Evolutionary conservation across 2,797 vertebrate genomes (phyloP), one percentile per base, ranked within the genome.

Genomic region (Coregonus ussuriensis): DNA sequence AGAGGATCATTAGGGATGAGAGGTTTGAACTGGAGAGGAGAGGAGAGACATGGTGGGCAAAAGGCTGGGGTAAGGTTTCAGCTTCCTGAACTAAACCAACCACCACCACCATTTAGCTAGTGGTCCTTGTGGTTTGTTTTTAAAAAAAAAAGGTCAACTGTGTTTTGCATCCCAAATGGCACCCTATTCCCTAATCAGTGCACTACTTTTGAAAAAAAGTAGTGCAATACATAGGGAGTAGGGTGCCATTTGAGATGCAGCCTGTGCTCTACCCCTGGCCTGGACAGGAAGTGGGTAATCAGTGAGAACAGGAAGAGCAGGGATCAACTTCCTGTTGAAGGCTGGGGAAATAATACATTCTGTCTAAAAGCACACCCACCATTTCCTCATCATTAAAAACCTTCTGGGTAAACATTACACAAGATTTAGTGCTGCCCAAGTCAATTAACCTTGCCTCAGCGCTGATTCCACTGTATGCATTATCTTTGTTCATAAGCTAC

Each of bases 281-380:
- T 92, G 88, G 85, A 91, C 93, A 96, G 95, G 95, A 96, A 93
- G 90, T 87, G 91, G 92, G 93, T 92, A 94, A 93, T 95, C 92
- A 92, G 90, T 88, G 90, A 92, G 93, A 93, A 92, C 91, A 95
- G 94, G 94, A 93, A 93, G 92, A 85, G 86, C 86, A 76, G 89
- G 91, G 93, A 91, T 93, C 92, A 92, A 94, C 91, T 94, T 94
- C 94, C 91, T 94, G 21, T 63, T 63, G 93, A 83, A 86, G 80
- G 86, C 83, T 89, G 88, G 90, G 90, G 90, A 89, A 93, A 74
- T 93, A 84, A 92, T 93, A 81, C 91, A 85, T 89, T 85, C 83
- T 78, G 74, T 78, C 77, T 79, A 84, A 74, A 86, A 83, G 82
- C 70, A 76, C 68, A 31, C 65, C 71, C 68, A 74, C 74, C 71